Base-by-base conservation (phyloP, 2,797 vertebrate genomes). In the Tangara arthus region DNA sequence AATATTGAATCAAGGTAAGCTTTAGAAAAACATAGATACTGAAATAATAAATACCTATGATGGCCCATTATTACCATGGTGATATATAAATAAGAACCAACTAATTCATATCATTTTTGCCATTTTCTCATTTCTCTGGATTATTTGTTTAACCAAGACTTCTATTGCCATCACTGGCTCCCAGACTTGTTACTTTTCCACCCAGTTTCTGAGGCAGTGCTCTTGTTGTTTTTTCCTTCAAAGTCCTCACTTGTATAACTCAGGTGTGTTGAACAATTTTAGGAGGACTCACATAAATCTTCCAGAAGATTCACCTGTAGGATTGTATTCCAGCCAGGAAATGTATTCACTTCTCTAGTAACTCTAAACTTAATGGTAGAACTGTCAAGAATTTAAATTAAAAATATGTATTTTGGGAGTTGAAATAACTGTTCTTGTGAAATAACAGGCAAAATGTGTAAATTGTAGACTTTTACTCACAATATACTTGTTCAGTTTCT, bases 401-500 rank as follows among this genome's bases (percentile, higher is more conserved):
- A 85, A 81, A 75, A 20, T 15, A 9, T 1, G 1, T 47, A 8
- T 68, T 80, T 65, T 47, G 27, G 12, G 64, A 21, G 30, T 9
- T 92, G 49, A 85, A 87, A 34, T 53, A 68, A n/a, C 8, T 8
- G 8, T 81, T 65, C 12, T 52, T 91, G 72, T 75, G 42, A 34
- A 89, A 47, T 35, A 34, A 30, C 20, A 49, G 75, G 41, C 15
- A 22, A 57, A 79, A 21, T 34, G 12, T 32, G 18, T 47, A 34
- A 84, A 63, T 52, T 42, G 3, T 9, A 17, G 34, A 17, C 3
- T 90, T 76, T 81, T 26, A 23, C 42, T 87, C 59, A 18, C n/a
- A 23, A 42, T 42, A 2, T 0, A 5, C 15, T 53, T 44, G 28
- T 14, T 4, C 8, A 1, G 1, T 50, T 71, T 82, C 27, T 57